A percentile compares a stretch with the other conserved stretches of the same genome.
These are phyloP conservation scores for Sabatieria punctata DNA, from an alignment of 2,888 invertebrate species.

Conservation along the genomic window DNA sequence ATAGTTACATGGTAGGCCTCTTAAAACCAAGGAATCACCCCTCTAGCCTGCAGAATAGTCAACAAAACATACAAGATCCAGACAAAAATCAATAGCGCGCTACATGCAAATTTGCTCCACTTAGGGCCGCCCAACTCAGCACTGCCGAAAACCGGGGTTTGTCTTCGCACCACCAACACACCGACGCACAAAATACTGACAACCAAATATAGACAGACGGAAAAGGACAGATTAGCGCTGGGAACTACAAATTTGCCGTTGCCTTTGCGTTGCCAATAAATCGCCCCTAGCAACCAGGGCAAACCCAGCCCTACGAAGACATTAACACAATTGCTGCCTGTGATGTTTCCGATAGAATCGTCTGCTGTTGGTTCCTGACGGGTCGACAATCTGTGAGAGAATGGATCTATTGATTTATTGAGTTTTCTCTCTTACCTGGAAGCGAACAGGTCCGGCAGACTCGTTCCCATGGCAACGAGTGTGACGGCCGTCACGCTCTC, in stretches of 20 bases:
- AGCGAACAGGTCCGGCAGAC: conserved; percentile 42
- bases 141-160: conserved; percentile 35
- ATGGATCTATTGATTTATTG: too few relatives aligned
- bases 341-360: conserved; percentile 44
- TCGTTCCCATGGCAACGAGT: conserved; percentile 42
- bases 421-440: too few relatives aligned
- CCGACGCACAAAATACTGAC: conserved; percentile 36
- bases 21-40: not conserved
- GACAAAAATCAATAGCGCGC: conserved; percentile 31
- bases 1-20: not conserved
- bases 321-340: conserved; percentile 45
- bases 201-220: conserved; percentile 40
- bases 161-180: conserved; percentile 37
- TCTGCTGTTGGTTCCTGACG: conserved; percentile 41
- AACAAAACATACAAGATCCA: conserved; percentile 40
- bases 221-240: conserved; percentile 36
- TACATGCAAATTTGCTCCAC: conserved; percentile 30
- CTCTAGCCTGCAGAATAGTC: conserved; percentile 32
- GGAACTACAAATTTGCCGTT: conserved; percentile 30
- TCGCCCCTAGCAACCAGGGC: conserved; percentile 43
- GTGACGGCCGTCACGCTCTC: conserved; percentile 41
- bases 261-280: conserved; percentile 36
- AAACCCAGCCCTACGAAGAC: conserved; percentile 45
- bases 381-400: conserved; percentile 42
- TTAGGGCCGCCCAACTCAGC: conserved; percentile 41